Base-by-base conservation (phyloP, 2,888 invertebrate species). In the Cantharis nigra region DNA sequence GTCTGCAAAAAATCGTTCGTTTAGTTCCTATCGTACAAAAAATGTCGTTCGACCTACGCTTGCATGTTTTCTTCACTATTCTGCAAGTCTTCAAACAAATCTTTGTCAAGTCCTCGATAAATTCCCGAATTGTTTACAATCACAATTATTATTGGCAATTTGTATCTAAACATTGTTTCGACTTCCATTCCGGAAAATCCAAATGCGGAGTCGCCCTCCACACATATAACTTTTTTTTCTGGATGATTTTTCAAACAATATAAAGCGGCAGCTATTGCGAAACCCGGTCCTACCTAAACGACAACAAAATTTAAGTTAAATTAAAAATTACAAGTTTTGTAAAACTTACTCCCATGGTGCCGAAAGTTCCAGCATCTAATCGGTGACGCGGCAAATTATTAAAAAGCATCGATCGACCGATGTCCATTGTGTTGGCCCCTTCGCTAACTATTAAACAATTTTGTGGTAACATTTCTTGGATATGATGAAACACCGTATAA, bases 381-480 rank as follows among this genome's bases (percentile, higher is more conserved):
- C 98, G 92, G 86, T 97, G 97, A 65, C 97, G 90, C 0, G 98
- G 96, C 81, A 93, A 90, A 82, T 91, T 91, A 87, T 98, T 97
- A n/a, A 94, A 90, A 62, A 98, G 89, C 89, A 98, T 92, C 0
- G 97, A 93, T 69, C 98, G 91, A 0, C 98, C 98, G 85, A 98
- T 98, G 86, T 99, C 98, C 99, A 99, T 99, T 0, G 98, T 99
- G 88, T 98, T 98, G 49, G 98, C 98, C 20, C 98, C 99, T 89
- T 99, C 98, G 86, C 97, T 98, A 28, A 98, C 96, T 78, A 99
- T 96, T 14, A 98, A 92, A 5, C 94, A 93, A 89, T 98, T 95
- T 85, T 92, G 90, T 0, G 97, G 96, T 76, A 97, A 91, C 74
- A 91, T 88, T 69, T 93, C 91, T 84, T 95, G 94, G 70, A 98